Conservation (phyloP, 1,140 invertebrate species). For the Macrocentrus cingulum region DNA sequence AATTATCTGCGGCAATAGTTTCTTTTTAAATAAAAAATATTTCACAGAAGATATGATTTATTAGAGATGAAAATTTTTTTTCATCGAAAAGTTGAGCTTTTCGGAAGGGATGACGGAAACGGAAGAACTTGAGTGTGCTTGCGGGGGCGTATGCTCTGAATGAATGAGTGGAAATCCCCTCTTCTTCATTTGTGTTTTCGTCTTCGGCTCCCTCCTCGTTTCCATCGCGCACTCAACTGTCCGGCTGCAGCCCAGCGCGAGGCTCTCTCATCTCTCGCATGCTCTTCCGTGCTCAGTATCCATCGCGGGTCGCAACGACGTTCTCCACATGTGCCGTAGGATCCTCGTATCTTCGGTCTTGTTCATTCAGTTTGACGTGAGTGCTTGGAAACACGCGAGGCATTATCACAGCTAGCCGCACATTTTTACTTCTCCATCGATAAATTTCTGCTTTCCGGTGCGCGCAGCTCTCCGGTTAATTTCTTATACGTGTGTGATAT, state of each 20-base stretch:
- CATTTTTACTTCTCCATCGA: too few species aligned
- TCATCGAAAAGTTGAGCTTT: background rate
- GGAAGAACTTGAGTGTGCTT: conserved; percentile 33
- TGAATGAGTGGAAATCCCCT: conserved; percentile 51
- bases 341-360: conserved; percentile 28
- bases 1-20: too few species aligned
- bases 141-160: conserved; percentile 44
- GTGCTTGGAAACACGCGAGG: conserved; percentile 9
- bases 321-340: conserved; percentile 27
- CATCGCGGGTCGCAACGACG: background rate
- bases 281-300: background rate
- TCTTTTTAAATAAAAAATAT: too few species aligned
- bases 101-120: conserved; percentile 1
- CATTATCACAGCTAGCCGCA: background rate
- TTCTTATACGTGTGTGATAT: conserved; percentile 6
- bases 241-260: too few species aligned
- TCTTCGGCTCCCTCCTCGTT: conserved; percentile 17
- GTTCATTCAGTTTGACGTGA: conserved; percentile 13
- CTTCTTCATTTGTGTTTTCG: conserved; percentile 21
- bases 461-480: too few species aligned
- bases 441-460: too few species aligned
- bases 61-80: too few species aligned
- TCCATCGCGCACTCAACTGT: conserved; percentile 6
- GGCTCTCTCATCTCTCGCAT: conserved; percentile 18
- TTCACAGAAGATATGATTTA: too few species aligned